phyloP scores from a whole-genome alignment of 2,797 vertebrate species.

The Coreius guichenoti region DNA sequence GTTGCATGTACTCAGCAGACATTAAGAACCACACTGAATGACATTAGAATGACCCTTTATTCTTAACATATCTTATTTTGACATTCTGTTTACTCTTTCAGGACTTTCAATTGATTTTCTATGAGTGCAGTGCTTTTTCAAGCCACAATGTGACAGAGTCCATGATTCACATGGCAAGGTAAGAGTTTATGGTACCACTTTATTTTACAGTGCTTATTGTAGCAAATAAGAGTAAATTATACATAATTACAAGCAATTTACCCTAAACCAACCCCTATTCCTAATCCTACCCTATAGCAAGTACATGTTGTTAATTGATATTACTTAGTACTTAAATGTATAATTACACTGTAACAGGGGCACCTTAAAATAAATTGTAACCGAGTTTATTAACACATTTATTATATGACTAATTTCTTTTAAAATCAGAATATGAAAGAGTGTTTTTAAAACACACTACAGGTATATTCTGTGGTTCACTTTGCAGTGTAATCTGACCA shows the following conservation, averaged over 20 bases:
- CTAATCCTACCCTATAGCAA: neutral
- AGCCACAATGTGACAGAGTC: constrained; percentile 84
- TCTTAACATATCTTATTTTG: neutral
- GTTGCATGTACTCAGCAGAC: neutral
- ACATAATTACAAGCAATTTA: neutral
- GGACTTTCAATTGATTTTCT: constrained; percentile 87
- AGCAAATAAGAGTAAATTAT: neutral
- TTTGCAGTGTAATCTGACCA: neutral
- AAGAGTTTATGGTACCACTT: constrained; percentile 48
- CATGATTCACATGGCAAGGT: constrained; percentile 89
- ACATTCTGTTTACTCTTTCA: constrained; percentile 63
- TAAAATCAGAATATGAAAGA: neutral
- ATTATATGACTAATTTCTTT: neutral
- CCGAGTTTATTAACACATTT: neutral
- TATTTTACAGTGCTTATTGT: neutral
- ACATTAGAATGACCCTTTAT: neutral
- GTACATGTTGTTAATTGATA: neutral
- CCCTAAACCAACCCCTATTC: no score
- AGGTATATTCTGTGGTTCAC: neutral
- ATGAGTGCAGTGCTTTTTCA: constrained; percentile 90
- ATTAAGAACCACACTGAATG: neutral
- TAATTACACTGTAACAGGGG: neutral
- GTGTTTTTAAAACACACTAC: neutral
- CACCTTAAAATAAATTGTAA: neutral
- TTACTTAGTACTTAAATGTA: neutral